Percentiles rank a stretch among this genome's conserved stretches.
Evolutionary conservation across 2,797 vertebrate genomes (phyloP).

Genomic region (Pelodytes ibericus): DNA sequence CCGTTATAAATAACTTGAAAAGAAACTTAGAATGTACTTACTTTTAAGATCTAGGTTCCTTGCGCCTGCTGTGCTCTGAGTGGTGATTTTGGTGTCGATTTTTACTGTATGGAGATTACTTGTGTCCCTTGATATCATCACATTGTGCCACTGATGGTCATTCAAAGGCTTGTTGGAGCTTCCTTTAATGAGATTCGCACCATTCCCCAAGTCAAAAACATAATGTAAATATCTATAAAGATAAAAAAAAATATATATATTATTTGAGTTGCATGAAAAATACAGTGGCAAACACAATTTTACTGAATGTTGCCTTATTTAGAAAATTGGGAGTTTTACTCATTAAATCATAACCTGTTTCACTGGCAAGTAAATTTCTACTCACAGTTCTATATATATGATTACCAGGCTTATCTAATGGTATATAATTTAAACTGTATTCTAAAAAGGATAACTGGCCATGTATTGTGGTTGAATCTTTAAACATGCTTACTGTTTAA

Average conservation of each 20-base stretch:
- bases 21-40: constrained; percentile 74
- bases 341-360: too few species aligned
- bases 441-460: too few species aligned
- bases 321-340: too few species aligned
- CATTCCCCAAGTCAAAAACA: constrained; percentile 94
- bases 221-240: constrained; percentile 90
- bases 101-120: constrained; percentile 96
- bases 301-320: too few species aligned
- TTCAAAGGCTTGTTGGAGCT: constrained; percentile 96
- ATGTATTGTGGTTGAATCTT: too few species aligned
- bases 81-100: constrained; percentile 95
- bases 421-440: too few species aligned
- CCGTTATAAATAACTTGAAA: too few species aligned
- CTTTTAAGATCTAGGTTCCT: constrained; percentile 96
- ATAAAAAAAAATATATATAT: constrained; percentile 37
- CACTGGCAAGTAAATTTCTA: too few species aligned
- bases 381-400: too few species aligned
- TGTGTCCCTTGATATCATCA: constrained; percentile 94
- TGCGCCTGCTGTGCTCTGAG: constrained; percentile 91
- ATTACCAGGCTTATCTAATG: too few species aligned
- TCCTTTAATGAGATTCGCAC: constrained; percentile 95
- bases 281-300: neutral
- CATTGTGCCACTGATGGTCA: constrained; percentile 98
- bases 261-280: neutral
- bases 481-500: too few species aligned